phyloP scores from a whole-genome alignment of 2,113 vertebrate genomes.

The Laterallus jamaicensis region DNA sequence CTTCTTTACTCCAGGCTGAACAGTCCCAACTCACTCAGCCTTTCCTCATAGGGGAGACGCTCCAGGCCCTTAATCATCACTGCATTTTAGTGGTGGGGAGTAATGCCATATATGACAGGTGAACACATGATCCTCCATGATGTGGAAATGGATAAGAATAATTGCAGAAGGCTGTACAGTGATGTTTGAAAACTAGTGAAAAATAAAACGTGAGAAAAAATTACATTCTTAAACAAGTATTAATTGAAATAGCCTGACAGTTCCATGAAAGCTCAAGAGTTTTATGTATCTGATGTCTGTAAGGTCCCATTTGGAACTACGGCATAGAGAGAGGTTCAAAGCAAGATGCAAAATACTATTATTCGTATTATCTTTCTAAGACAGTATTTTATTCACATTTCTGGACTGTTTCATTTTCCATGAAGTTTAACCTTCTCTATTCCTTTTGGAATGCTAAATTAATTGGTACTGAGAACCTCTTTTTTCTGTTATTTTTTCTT shows the following conservation, averaged over 20 bases:
- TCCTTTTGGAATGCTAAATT: conserved; percentile 39
- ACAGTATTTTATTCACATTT: conserved; percentile 1
- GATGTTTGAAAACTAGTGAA: background rate
- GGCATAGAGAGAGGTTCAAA: background rate
- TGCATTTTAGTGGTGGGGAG: background rate
- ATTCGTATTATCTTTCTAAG: background rate
- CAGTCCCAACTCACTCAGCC: no score
- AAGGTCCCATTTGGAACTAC: background rate
- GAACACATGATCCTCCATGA: background rate
- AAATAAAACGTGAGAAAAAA: background rate
- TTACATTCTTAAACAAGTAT: background rate
- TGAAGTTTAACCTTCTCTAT: conserved; percentile 19
- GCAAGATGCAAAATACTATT: conserved; percentile 1
- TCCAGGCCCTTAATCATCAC: no score
- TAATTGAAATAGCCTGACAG: background rate
- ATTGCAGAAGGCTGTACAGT: background rate
- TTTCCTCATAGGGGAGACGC: no score
- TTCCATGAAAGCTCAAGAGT: rapidly evolving
- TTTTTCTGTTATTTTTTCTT: background rate
- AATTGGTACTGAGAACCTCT: conserved; percentile 42
- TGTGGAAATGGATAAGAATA: background rate
- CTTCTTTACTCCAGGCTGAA: no score
- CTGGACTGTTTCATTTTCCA: conserved; percentile 22
- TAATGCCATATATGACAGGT: rapidly evolving
- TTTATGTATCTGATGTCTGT: background rate